Conservation (phyloP, 2,888 invertebrate genomes). For the Apoderus coryli region DNA sequence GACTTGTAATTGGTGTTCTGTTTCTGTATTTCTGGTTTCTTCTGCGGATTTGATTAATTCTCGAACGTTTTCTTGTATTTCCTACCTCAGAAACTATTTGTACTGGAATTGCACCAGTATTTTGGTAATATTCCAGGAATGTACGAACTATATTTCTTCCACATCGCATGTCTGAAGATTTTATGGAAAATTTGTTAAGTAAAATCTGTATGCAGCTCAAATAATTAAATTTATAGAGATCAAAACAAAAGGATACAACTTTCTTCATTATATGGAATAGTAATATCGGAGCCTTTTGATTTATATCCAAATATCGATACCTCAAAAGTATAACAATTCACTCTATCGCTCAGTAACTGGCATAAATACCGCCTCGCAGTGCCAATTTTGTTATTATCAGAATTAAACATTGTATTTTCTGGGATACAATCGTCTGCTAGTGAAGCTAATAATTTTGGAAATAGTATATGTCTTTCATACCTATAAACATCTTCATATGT, state of each 20-base stretch:
- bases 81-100: constrained; percentile 32
- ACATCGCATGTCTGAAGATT: constrained; percentile 50
- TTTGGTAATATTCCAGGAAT: constrained; percentile 67
- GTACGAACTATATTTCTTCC: constrained; percentile 65
- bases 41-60: constrained; percentile 21
- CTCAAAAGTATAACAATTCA: constrained; percentile 80
- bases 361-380: constrained; percentile 76
- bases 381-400: constrained; percentile 73
- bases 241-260: constrained; percentile 69
- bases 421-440: constrained; percentile 80
- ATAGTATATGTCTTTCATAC: constrained; percentile 84
- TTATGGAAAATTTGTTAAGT: constrained; percentile 1
- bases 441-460: constrained; percentile 80
- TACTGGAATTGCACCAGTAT: constrained; percentile 50
- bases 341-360: constrained; percentile 55
- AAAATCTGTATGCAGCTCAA: not conserved
- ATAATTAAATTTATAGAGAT: not conserved
- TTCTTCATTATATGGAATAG: constrained; percentile 84
- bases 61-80: constrained; percentile 20
- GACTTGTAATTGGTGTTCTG: constrained; percentile 34
- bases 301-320: constrained; percentile 86
- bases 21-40: constrained; percentile 28
- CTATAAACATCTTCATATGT: constrained; percentile 84
- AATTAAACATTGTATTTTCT: constrained; percentile 82
- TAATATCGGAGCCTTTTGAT: constrained; percentile 49